Evolutionary conservation across 2,888 invertebrate genomes (phyloP), one percentile per base, ranked within the genome.

Genomic region (Vanessa cardui): DNA sequence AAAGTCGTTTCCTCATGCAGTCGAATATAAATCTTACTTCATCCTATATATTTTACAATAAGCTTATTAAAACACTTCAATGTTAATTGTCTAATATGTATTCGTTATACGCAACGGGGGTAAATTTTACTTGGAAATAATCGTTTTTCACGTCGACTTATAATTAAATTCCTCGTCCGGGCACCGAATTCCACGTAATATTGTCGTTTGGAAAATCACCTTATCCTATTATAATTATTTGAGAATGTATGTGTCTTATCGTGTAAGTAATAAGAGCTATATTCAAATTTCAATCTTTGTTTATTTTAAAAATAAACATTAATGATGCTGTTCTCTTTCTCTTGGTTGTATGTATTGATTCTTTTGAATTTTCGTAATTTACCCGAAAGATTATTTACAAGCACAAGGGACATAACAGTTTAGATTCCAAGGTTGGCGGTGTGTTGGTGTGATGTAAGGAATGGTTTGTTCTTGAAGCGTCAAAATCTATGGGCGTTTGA

Each of bases 141-240:
- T 65, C 72, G 69, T 73, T 73, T 73, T 73, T 73, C 73, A 73
- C 69, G 66, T 62, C 59, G 58, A 45, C 60, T 54, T 60, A 56
- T 73, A 73, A 73, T 73, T 70, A 73, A 72, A 73, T 73, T 73
- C 73, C 70, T 67, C 26, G 56, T 31, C 50, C 61, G 62, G 44
- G 45, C n/a, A n/a, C 64, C 60, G 58, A 70, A 70, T 70, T 67
- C 69, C 61, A 26, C 58, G 64, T 26, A 50, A 8, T 18, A 47
- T 33, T 65, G 49, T 50, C 65, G 61, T 62, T 58, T 62, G 61
- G 33, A 59, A 54, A 52, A 66, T 66, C 31, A 26, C 26, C 33
- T n/a, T 31, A 31, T 46, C 50, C 54, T 61, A 66, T 69, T 69
- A 62, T 4, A 49, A 9, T 49, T 49, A 46, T 46, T 46, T 49